Evolutionary conservation across 2,113 vertebrate species (phyloP).

Genomic region (Pyrgilauda ruficollis): DNA sequence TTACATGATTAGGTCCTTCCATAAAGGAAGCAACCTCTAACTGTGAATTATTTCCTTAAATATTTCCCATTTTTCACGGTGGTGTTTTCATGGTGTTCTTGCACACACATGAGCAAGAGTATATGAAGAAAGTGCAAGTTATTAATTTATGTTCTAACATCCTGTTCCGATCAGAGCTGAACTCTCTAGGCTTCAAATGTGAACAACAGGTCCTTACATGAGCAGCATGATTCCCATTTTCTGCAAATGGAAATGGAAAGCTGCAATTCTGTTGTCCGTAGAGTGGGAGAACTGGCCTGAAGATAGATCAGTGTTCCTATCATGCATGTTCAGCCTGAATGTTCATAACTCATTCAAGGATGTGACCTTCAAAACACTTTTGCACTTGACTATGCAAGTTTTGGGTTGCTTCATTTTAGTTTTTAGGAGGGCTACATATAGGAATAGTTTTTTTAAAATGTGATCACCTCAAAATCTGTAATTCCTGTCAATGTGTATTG

Average conservation of each 20-base stretch:
- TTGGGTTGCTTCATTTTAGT: neutral
- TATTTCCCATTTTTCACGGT: neutral
- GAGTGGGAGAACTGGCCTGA: neutral
- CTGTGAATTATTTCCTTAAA: neutral
- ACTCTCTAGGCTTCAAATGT: neutral
- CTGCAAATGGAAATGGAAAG: neutral
- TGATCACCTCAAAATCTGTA: neutral
- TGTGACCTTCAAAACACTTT: neutral
- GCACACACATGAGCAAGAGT: neutral
- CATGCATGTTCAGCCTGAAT: neutral
- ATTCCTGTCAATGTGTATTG: neutral
- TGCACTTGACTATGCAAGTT: neutral
- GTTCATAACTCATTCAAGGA: neutral
- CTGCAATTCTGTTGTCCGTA: neutral
- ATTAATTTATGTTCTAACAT: neutral
- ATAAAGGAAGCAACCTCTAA: neutral
- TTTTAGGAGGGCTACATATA: neutral
- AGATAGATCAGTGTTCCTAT: neutral
- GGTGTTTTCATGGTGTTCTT: neutral
- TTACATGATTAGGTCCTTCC: neutral
- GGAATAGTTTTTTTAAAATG: neutral
- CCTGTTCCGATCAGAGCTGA: neutral
- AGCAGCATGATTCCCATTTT: neutral
- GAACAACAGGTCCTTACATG: neutral
- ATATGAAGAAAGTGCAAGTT: neutral